Percentiles rank a stretch among this genome's conserved stretches.
Conservation (phyloP, 2,113 vertebrate genomes). For the Nothobranchius furzeri region DNA sequence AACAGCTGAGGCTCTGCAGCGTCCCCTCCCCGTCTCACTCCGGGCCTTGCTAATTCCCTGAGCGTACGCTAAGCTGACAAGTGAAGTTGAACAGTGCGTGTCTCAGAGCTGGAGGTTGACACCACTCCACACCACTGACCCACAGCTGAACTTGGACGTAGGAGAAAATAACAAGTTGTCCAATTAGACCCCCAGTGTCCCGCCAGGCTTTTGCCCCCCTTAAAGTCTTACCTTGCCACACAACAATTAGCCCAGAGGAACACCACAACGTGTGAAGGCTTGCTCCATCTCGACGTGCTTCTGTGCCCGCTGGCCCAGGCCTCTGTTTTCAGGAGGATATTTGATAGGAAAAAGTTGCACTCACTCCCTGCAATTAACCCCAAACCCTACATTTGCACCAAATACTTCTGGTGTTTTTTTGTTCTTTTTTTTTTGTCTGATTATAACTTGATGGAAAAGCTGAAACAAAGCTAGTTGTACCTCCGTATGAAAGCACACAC, state of each 20-base stretch:
- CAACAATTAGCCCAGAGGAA: constrained; percentile 73
- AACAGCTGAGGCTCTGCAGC: constrained; percentile 42
- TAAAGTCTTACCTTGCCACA: constrained; percentile 67
- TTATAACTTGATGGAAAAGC: constrained; percentile 22
- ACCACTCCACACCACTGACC: constrained; percentile 65
- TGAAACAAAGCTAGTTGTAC: constrained; percentile 24
- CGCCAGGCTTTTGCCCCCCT: constrained; percentile 49
- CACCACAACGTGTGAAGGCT: constrained; percentile 60
- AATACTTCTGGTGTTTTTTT: constrained; percentile 10
- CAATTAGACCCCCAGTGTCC: constrained; percentile 66
- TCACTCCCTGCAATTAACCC: constrained; percentile 45
- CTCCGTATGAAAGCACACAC: background rate
- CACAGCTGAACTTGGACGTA: constrained; percentile 70
- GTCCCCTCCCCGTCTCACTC: constrained; percentile 30
- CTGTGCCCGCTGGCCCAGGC: constrained; percentile 31
- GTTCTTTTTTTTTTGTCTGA: too few species aligned
- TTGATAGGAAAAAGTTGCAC: constrained; percentile 44
- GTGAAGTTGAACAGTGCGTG: constrained; percentile 56
- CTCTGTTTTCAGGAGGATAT: constrained; percentile 43
- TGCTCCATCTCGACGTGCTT: constrained; percentile 46
- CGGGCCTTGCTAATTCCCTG: constrained; percentile 45
- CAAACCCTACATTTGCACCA: constrained; percentile 14
- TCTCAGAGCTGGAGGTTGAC: constrained; percentile 49
- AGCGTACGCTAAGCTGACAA: constrained; percentile 72
- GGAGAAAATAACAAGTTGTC: constrained; percentile 75